Conservation (phyloP, 2,888 invertebrate species). For the Tyria jacobaeae region DNA sequence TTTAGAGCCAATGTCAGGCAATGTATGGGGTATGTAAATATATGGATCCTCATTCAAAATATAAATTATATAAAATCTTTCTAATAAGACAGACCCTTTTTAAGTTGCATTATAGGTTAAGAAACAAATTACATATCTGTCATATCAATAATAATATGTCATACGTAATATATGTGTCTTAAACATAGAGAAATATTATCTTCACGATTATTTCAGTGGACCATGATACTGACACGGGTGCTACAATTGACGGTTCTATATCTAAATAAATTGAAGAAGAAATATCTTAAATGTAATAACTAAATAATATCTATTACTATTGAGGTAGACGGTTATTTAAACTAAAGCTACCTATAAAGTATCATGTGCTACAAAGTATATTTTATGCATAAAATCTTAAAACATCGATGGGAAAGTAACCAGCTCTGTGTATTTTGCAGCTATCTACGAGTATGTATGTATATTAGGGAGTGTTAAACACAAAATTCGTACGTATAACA, state of each 20-base stretch:
- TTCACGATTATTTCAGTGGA: conserved; percentile 32
- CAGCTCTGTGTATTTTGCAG: neutral
- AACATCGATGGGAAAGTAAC: conserved; percentile 29
- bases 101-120: too few relatives aligned
- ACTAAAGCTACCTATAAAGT: conserved; percentile 29
- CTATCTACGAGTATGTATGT: too few relatives aligned
- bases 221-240: conserved; percentile 17
- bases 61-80: neutral
- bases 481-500: too few relatives aligned
- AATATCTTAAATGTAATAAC: conserved; percentile 42
- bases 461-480: too few relatives aligned
- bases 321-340: conserved; percentile 46
- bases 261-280: conserved; percentile 36
- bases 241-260: conserved; percentile 30
- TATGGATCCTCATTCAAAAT: neutral
- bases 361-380: conserved; percentile 30
- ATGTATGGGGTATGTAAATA: neutral
- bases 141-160: neutral
- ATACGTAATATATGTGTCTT: too few relatives aligned
- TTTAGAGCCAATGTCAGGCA: neutral
- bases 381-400: conserved; percentile 20
- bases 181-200: neutral
- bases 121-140: too few relatives aligned
- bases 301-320: conserved; percentile 43
- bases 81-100: neutral